Evolutionary conservation across 2,888 invertebrate genomes (phyloP).

Genomic region (Congeria kusceri): DNA sequence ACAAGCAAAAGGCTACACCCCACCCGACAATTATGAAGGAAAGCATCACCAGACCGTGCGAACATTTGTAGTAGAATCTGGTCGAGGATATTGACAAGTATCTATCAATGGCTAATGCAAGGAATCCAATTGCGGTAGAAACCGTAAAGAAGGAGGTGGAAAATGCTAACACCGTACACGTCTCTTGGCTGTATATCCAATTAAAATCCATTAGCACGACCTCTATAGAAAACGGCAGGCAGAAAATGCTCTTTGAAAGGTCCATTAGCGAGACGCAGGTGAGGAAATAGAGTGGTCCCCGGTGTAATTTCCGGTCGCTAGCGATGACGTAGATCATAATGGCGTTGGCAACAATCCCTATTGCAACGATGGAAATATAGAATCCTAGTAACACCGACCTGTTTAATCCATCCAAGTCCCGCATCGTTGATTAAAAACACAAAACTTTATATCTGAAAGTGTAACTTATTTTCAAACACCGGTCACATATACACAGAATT

Average conservation of each 20-base stretch:
- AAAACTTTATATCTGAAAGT: too few species aligned
- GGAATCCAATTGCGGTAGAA: slow-evolving; percentile 75
- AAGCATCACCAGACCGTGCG: slow-evolving; percentile 75
- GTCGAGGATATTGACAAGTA: slow-evolving; percentile 76
- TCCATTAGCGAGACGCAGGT: slow-evolving; percentile 80
- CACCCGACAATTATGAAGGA: slow-evolving; percentile 75
- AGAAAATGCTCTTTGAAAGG: slow-evolving; percentile 78
- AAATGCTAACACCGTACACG: slow-evolving; percentile 80
- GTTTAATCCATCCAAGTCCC: slow-evolving; percentile 20
- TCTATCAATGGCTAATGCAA: slow-evolving; percentile 79
- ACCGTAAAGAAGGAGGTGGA: slow-evolving; percentile 81
- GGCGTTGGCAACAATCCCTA: slow-evolving; percentile 72
- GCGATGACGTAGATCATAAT: slow-evolving; percentile 70
- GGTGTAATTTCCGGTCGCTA: slow-evolving; percentile 73
- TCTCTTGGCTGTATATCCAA: slow-evolving; percentile 78
- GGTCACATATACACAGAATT: too few species aligned
- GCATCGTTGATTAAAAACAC: too few species aligned
- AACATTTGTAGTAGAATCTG: slow-evolving; percentile 75
- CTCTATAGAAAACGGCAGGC: slow-evolving; percentile 80
- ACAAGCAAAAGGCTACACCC: slow-evolving; percentile 77
- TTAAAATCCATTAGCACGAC: slow-evolving; percentile 76
- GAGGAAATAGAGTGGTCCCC: slow-evolving; percentile 82
- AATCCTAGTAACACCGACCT: slow-evolving; percentile 45
- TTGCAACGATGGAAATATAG: slow-evolving; percentile 66
- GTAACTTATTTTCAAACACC: too few species aligned